Conservation (phyloP, 1,140 invertebrate genomes). For the Planococcus citri region DNA sequence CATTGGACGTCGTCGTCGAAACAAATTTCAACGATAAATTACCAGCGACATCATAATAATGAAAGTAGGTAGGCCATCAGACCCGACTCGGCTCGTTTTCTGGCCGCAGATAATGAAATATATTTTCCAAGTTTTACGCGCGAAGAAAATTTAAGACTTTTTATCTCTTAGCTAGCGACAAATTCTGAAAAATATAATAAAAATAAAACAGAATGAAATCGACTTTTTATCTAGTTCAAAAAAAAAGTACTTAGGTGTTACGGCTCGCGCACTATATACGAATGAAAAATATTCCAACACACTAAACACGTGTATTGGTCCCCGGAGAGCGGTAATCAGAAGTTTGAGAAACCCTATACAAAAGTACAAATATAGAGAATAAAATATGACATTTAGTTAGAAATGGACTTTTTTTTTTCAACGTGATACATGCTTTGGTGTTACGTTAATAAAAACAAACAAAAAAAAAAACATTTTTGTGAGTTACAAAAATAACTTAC, state of each 20-base stretch:
- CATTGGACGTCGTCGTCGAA: too few species aligned
- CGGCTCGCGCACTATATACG: background rate
- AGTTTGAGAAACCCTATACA: conserved; percentile 6
- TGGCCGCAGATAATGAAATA: too few species aligned
- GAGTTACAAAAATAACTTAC: too few species aligned
- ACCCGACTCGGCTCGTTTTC: too few species aligned
- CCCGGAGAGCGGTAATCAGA: background rate
- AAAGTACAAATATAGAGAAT: background rate
- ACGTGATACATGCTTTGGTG: background rate
- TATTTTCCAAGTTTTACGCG: background rate
- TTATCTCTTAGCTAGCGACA: background rate
- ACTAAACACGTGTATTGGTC: background rate
- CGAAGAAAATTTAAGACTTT: background rate
- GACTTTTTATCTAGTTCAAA: background rate
- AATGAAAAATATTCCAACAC: conserved; percentile 4
- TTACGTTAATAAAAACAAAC: too few species aligned
- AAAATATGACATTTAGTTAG: background rate
- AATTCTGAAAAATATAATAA: background rate
- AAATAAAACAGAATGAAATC: background rate
- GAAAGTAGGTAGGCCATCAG: too few species aligned
- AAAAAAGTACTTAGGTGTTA: background rate
- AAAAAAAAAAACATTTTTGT: too few species aligned
- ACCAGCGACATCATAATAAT: too few species aligned
- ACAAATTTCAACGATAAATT: too few species aligned
- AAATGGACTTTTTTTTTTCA: background rate